Evolutionary conservation across 2,797 vertebrate species (phyloP), one percentile per base, ranked within the genome.

Genomic region (Channa striata): DNA sequence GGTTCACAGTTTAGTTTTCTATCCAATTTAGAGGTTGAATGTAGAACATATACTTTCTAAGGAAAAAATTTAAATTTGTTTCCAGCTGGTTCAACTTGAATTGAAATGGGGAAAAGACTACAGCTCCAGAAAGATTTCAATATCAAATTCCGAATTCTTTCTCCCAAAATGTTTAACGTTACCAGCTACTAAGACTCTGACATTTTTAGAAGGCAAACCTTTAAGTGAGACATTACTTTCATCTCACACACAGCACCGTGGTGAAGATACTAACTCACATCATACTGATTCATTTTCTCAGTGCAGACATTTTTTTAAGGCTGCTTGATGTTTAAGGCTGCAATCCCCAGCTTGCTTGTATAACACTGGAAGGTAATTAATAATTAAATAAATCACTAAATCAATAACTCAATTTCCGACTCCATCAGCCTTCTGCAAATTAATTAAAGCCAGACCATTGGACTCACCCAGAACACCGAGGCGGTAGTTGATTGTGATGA

Each of bases 401-500:
- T 72, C 71, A 53, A 76, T 73, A 78, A 54, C 5, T 71, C 63
- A 40, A 56, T 59, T 49, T 59, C 48, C 39, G 50, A 72, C 50
- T 65, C 67, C 77, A 52, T 81, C 63, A 66, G 60, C 67, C 60
- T 37, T 46, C 59, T 42, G 5, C 69, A 67, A 62, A 66, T 48
- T 58, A 58, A 80, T 73, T 48, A 57, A 42, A 68, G 16, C 5
- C 42, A 25, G 53, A 68, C 16, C 7, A 13, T 66, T 9, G 11
- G 53, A 95, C 96, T 97, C 90, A 99, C 97, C 97, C 58, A 99
- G 82, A 69, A 99, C 92, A 0, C 97, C 97, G 12, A 99, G 95
- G 17, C 97, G 95, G 91, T 98, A 99, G 94, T 99, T 99, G 72
- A 99, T 90, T 12, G 97, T 98, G 75, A 98, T 89, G 75, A 98